Base-by-base conservation (phyloP, 2,888 invertebrate genomes). In the Xiphydria camelus region DNA sequence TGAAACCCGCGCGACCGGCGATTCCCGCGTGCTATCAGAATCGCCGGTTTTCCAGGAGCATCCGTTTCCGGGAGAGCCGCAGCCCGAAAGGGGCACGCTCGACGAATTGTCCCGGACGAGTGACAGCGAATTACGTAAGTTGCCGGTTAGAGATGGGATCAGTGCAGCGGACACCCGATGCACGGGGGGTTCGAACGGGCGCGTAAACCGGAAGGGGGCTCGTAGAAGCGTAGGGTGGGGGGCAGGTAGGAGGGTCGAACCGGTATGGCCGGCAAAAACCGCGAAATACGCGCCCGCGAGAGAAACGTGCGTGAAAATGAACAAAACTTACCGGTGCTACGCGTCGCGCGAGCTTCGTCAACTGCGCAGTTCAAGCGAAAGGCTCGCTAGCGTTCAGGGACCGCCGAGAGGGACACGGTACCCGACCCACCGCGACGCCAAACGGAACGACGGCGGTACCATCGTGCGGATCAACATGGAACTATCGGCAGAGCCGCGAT, bases 351-450 rank as follows among this genome's bases (percentile, higher is more conserved):
- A 60, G 61, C 60, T 56, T 56, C 61, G 61, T 61, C 64, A 70
- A 73, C 70, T 71, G 71, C 71, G 71, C 72, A 73, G 68, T 72
- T 66, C 61, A 51, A 54, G 53, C 60, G 57, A 59, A 57, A 65
- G 59, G 56, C 53, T 55, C 35, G 36, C 26, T 41, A 39, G 50
- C 53, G 56, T 43, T 58, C 68, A 69, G 64, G 64, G 59, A 64
- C 64, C 64, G 63, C 57, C 57, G 51, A 46, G 45, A 41, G 37
- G 21, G 47, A 41, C 41, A 51, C 43, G 54, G 59, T 47, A 55
- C 61, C 63, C 59, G 49, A 57, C 9, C 59, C 51, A 29, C 25
- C 34, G 10, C 55, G 53, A 62, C 29, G 7, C 17, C 10, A n/a
- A n/a, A n/a, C n/a, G n/a, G 25, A 1, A 10, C 3, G 25, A 3